phyloP scores from a whole-genome alignment of 2,113 vertebrate genomes.

The Pollachius pollachius region DNA sequence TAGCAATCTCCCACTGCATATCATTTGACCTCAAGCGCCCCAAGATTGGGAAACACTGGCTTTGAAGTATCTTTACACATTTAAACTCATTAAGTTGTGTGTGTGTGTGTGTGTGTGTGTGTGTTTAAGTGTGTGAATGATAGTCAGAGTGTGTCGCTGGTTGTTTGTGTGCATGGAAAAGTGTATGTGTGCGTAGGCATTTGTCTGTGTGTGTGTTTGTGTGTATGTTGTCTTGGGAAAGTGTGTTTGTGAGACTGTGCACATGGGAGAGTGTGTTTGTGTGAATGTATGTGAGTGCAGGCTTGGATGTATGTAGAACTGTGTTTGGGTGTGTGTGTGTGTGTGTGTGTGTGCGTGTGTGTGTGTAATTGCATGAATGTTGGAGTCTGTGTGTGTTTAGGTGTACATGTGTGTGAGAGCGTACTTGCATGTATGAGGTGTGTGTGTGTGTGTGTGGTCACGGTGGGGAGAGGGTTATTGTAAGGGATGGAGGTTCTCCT shows the following conservation, averaged over 20 bases:
- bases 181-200: not conserved
- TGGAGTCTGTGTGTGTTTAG: slow-evolving; percentile 1
- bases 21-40: too few species aligned
- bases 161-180: not conserved
- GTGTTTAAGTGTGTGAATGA: not conserved
- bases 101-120: not conserved
- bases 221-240: too few species aligned
- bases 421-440: not conserved
- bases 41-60: too few species aligned
- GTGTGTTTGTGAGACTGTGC: too few species aligned
- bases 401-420: slow-evolving; percentile 12
- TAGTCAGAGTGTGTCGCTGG: not conserved
- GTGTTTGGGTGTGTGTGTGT: not conserved
- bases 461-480: not conserved
- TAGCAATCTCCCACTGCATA: too few species aligned
- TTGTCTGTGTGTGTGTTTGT: too few species aligned
- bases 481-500: not conserved
- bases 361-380: slow-evolving; percentile 4
- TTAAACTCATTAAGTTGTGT: not conserved
- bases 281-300: not conserved
- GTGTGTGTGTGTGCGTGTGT: slow-evolving; percentile 3
- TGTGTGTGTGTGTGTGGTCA: slow-evolving; percentile 1
- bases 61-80: not conserved
- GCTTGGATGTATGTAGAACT: too few species aligned
- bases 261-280: too few species aligned